phyloP scores from a whole-genome alignment of 2,888 invertebrate genomes.

The Acheta domesticus region DNA sequence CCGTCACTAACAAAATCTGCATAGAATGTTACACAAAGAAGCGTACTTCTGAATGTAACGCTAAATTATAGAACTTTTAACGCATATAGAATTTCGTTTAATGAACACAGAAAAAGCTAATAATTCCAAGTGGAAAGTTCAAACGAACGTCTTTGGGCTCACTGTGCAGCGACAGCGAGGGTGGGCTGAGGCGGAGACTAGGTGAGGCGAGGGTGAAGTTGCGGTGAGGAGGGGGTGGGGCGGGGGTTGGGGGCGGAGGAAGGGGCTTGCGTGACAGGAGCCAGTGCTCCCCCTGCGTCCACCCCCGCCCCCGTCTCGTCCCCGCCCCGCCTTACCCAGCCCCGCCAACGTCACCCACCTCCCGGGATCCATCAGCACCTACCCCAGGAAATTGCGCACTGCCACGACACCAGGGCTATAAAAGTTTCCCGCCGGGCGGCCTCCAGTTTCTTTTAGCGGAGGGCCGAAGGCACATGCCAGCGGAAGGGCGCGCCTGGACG shows the following conservation, averaged over 20 bases:
- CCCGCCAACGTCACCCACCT: background rate
- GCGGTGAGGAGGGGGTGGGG: background rate
- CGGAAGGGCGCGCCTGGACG: too few relatives aligned
- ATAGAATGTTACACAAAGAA: too few relatives aligned
- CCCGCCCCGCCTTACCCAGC: background rate
- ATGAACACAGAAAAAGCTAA: too few relatives aligned
- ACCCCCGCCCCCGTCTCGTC: background rate
- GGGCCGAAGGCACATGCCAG: background rate
- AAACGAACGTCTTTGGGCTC: too few relatives aligned
- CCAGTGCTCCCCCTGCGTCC: background rate
- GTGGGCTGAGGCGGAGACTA: too few relatives aligned
- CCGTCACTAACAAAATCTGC: too few relatives aligned
- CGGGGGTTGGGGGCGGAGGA: background rate
- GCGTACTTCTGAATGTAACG: too few relatives aligned
- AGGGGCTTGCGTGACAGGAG: background rate
- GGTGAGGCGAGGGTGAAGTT: background rate
- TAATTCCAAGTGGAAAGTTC: too few relatives aligned
- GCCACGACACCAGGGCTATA: background rate
- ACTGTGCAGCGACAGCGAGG: too few relatives aligned
- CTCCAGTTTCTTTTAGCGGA: background rate
- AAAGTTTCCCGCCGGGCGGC: background rate
- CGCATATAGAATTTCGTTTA: too few relatives aligned
- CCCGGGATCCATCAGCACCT: constrained; percentile 1
- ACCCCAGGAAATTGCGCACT: background rate
- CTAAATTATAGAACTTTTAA: too few relatives aligned